Base-by-base conservation (phyloP, 1,140 invertebrate species). In the Gryon sp. region DNA sequence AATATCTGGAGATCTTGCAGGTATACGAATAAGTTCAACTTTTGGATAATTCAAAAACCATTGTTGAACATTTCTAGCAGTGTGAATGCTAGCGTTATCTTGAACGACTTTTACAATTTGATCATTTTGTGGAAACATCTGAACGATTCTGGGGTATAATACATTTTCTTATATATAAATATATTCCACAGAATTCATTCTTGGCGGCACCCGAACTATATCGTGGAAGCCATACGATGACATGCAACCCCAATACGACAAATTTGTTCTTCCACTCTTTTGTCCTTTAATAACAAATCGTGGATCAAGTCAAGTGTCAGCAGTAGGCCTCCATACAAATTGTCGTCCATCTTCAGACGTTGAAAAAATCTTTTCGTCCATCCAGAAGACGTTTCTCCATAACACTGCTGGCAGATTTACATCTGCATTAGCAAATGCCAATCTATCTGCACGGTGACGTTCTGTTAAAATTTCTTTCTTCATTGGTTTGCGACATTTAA, bases 311-410 rank as follows among this genome's bases (percentile, higher is more conserved):
- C 52, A 2, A 11, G n/a, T 7, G 0, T 14, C 0, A 2, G 1
- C 36, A 9, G 0, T 1, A n/a, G 34, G 52, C 2, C 52, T n/a
- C 52, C 52, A 55, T 0, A 40, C 34, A 5, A 40, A 41, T 11
- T 24, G 11, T 1, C 52, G 4, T 5, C 52, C 52, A 19, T 55
- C 52, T 28, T 55, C 52, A 2, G 52, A 40, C 0, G 52, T 38
- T 0, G 34, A 41, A 41, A 55, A 55, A 1, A 41, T 24, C 12
- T 40, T 55, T 28, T 55, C 36, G 7, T 55, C 52, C 4, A 24
- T 2, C 20, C 40, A 43, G 14, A 24, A 24, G 2, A 43, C 40
- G 11, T 43, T 14, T 14, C 8, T 2, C 32, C 11, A 36, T n/a
- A n/a, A n/a, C n/a, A n/a, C n/a, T n/a, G n/a, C n/a, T n/a, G n/a